Conservation (phyloP, 2,888 invertebrate genomes). For the Aporophyla lueneburgensis region DNA sequence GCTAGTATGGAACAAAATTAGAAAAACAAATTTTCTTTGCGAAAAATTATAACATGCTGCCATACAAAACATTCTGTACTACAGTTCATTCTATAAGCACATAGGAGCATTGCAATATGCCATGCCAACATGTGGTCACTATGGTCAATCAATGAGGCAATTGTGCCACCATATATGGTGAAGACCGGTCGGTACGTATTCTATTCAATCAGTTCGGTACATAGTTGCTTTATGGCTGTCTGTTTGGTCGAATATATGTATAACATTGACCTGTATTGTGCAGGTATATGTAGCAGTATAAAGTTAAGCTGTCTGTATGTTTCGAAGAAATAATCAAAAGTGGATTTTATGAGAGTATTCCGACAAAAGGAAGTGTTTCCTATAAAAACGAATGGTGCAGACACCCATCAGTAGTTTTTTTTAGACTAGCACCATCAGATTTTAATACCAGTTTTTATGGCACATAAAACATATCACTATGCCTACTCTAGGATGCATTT, state of each 20-base stretch:
- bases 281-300: neutral
- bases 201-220: constrained; percentile 43
- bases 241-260: neutral
- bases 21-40: neutral
- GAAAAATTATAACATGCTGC: constrained; percentile 15
- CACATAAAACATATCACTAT: no score
- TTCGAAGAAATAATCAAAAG: neutral
- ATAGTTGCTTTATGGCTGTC: constrained; percentile 21
- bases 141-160: constrained; percentile 71
- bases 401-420: neutral
- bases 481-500: no score
- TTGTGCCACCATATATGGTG: constrained; percentile 70
- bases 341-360: neutral
- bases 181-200: constrained; percentile 37
- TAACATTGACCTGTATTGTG: constrained; percentile 8
- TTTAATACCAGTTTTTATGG: neutral
- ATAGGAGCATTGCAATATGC: constrained; percentile 38
- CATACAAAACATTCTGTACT: neutral
- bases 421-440: neutral
- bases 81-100: constrained; percentile 16
- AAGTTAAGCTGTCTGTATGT: neutral
- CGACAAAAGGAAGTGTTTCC: neutral
- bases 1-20: neutral
- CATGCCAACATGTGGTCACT: constrained; percentile 71
- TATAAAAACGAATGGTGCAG: neutral